These are phyloP conservation scores for Temnopleurus reevesii DNA, from an alignment of 53 echinoderm and acorn worm genomes.

Conservation along the genomic window DNA sequence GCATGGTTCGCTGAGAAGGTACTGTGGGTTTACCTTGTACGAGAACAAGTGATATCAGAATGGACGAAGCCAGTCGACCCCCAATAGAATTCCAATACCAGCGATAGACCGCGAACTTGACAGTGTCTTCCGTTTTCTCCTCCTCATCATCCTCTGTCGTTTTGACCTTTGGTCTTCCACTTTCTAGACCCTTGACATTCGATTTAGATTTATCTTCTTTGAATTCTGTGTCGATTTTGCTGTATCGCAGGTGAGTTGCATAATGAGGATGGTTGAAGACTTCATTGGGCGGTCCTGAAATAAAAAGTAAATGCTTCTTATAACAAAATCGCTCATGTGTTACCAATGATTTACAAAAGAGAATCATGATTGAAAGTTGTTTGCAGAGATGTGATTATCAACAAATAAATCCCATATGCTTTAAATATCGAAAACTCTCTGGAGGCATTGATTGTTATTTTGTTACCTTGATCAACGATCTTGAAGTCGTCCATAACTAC, in stretches of 20 bases:
- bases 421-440: too few species aligned
- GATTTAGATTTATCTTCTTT: not conserved
- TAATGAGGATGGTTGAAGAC: slow-evolving; percentile 33
- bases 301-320: too few species aligned
- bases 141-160: slow-evolving; percentile 74
- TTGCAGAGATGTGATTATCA: too few species aligned
- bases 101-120: slow-evolving; percentile 73
- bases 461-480: too few species aligned
- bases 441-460: too few species aligned
- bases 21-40: slow-evolving; percentile 72
- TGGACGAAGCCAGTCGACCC: slow-evolving; percentile 52
- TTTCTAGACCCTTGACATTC: not conserved
- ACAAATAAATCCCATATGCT: too few species aligned
- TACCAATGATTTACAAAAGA: too few species aligned
- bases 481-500: too few species aligned
- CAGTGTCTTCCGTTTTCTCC: slow-evolving; percentile 73
- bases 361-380: too few species aligned
- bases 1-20: too few species aligned
- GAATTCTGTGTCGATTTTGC: not conserved
- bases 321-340: too few species aligned
- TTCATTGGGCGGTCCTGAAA: slow-evolving; percentile 53
- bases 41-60: slow-evolving; percentile 64
- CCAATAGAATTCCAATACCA: slow-evolving; percentile 82
- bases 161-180: too few species aligned
- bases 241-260: slow-evolving; percentile 26